phyloP scores from a whole-genome alignment of 1,140 invertebrate species.

The silkworm (Bombyx mori) region DNA sequence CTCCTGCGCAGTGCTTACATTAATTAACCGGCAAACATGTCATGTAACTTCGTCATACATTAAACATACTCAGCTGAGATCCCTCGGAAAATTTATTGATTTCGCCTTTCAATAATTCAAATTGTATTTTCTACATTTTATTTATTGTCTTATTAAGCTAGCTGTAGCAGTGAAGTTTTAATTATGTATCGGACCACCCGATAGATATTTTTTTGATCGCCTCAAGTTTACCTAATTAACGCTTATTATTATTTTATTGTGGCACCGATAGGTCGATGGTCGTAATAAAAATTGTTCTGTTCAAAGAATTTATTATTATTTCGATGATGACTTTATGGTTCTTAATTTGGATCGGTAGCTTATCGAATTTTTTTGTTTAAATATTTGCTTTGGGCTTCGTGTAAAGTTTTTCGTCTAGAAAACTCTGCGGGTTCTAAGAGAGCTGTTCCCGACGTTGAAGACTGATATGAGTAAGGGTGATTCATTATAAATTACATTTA shows the following conservation, averaged over 20 bases:
- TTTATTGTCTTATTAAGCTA: no score
- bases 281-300: constrained; percentile 22
- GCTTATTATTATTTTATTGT: constrained; percentile 41
- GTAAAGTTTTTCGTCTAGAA: no score
- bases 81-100: constrained; percentile 33
- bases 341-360: constrained; percentile 6
- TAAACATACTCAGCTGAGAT: constrained; percentile 30
- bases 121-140: constrained; percentile 8
- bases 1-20: constrained; percentile 51
- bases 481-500: no score
- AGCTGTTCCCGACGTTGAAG: no score
- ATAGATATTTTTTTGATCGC: constrained; percentile 22
- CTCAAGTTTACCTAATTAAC: constrained; percentile 27
- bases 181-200: constrained; percentile 28
- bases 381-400: no score
- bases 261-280: constrained; percentile 4
- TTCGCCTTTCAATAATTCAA: constrained; percentile 28
- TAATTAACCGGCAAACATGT: constrained; percentile 49
- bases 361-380: no score
- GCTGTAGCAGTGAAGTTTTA: no score
- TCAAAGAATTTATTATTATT: constrained; percentile 27
- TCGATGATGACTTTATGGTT: constrained; percentile 38
- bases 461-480: no score
- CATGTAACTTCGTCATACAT: constrained; percentile 45
- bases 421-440: no score